Base-by-base conservation (phyloP, 2,888 invertebrate genomes). In the Drosophila stalkeri region DNA sequence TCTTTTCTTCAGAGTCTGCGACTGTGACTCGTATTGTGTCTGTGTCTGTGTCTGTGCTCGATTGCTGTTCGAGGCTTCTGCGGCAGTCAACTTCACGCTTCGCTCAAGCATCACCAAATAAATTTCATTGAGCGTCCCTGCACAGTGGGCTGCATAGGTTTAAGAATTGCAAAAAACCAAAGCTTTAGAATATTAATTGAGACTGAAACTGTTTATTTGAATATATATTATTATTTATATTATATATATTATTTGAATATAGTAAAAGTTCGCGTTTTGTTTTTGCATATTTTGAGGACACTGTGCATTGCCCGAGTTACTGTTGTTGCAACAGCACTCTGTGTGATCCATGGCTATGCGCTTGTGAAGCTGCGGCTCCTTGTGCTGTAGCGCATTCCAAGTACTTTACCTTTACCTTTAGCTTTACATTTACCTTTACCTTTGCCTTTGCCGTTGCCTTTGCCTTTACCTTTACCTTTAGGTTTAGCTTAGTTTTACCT, bases 71-170 rank as follows among this genome's bases (percentile, higher is more conserved):
- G 73, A 66, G 74, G 88, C 88, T 88, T 87, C 81, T 85, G 80
- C 78, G 64, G 90, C 87, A 90, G 87, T 90, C 89, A 86, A 90
- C 87, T 91, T 90, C 91, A 91, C 91, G 90, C 90, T 91, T 91
- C 90, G 89, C 86, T 90, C 91, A 88, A 89, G 83, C 86, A 91
- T 90, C 91, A 91, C 91, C 91, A 91, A 91, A 91, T 91, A 91
- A 91, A 90, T 91, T 91, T 91, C 91, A 91, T 90, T 91, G 89
- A 91, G 86, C 85, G 72, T 84, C 73, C 64, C 75, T 75, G 79
- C 74, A 89, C 79, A 79, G 84, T 84, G 89, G 80, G 3, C 0
- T 39, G 27, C 6, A 54, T n/a, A 11, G 0, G 8, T 14, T 7
- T 1, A 33, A 33, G 3, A 31, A 3, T 46, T 14, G 23, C 46